Evolutionary conservation across 1,140 invertebrate species (phyloP), one percentile per base, ranked within the genome.

Genomic region (Lysiphlebus fabarum): DNA sequence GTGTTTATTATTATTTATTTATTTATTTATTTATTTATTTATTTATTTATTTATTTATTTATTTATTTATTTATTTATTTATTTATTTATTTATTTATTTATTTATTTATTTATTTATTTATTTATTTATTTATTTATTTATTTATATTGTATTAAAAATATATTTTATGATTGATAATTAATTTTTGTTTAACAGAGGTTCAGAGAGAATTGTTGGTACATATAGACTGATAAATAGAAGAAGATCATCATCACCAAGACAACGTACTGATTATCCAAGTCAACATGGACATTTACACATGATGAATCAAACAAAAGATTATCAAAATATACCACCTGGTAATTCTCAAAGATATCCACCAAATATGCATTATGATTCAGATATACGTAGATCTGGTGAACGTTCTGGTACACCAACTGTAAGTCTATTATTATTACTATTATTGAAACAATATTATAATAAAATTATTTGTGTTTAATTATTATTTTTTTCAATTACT

Each of bases 321-420:
- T 78, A 80, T 62, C 73, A 72, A 55, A 63, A 66, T 53, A 67
- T 66, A 9, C 63, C 63, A 51, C 58, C 59, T 54, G 69, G 58
- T 44, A 76, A 79, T 61, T 66, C 68, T 48, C 33, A 44, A 8
- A 77, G 75, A 63, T 77, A 77, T 66, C 65, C 69, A 51, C 57
- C 72, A n/a, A 67, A 66, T 60, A 73, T 77, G 66, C 76, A 79
- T 70, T 80, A 79, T 65, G 77, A 79, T 63, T 69, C 70, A 8
- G 66, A 71, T 10, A 70, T 78, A 58, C 67, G 74, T 9, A 67
- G 77, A 57, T 71, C 81, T 12, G 85, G 87, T 70, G 87, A 88
- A 62, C 78, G 87, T 43, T 81, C 87, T 9, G 86, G 85, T 37
- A 89, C 87, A 11, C 88, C 87, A 3, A 89, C 87, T 9, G 83